Base-by-base conservation (phyloP, 2,797 vertebrate species). In the Cirrhinus molitorella region DNA sequence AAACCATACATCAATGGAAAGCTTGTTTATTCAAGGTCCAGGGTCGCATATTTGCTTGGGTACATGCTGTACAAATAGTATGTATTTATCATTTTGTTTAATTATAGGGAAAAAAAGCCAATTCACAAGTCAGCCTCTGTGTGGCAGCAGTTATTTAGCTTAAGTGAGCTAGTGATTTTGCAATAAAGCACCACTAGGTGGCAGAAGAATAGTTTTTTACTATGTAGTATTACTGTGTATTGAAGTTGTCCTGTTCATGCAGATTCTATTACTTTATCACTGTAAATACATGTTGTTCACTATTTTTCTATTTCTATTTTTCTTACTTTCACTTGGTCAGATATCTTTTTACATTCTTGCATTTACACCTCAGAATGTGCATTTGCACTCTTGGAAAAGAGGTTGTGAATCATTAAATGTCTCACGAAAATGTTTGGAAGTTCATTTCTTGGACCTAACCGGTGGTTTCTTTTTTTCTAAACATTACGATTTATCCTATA, bases 141-240 rank as follows among this genome's bases (percentile, higher is more conserved):
- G 55, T 49, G 57, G 57, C 57, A 63, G 57, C 65, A 45, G 16
- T 49, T 31, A 14, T 63, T 63, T 1, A 77, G 17, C 23, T 14
- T 3, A 65, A 65, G 4, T 1, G 43, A 47, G 37, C 59, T 47
- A 21, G 75, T 65, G 37, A 49, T 9, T 12, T 77, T 34, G 14
- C 81, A 17, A 40, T n/a, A 55, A 55, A 14, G 10, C 37, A 49
- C 53, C 73, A 70, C 74, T 25, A 78, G 65, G 53, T 70, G 81
- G 81, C 81, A 71, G 63, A 23, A 78, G 65, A 47, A 65, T 70
- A 47, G 17, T 67, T 40, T 57, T 13, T 17, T 40, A 61, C 21
- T 75, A 10, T 43, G 21, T 55, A 17, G n/a, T 25, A 10, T 14
- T 19, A 13, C 1, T 51, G 47, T 10, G 9, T 11, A 37, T 12